Evolutionary conservation across 2,797 vertebrate species (phyloP), one percentile per base, ranked within the genome.

Genomic region (Knipowitschia caucasica): DNA sequence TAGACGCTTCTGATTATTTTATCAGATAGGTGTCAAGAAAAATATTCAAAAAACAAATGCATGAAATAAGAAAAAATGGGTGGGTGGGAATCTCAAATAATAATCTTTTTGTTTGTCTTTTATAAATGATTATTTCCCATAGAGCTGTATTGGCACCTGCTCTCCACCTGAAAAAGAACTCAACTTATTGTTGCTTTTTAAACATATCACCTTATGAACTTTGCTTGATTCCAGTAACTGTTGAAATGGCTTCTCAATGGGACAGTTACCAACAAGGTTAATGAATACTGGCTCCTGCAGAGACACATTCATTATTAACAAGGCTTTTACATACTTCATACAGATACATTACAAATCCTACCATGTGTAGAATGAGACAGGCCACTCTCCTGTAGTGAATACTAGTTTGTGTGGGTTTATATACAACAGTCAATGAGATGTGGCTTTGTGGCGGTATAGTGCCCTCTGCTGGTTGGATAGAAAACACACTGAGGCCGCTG

Each of bases 181-280:
- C n/a, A n/a, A n/a, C n/a, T n/a, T n/a, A n/a, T n/a, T n/a, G n/a
- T n/a, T n/a, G 35, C 18, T 17, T 4, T 36, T 38, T 9, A 33
- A 23, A 21, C 7, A 40, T 23, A 15, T 35, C 54, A 89, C 83
- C 84, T 84, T 50, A 9, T 77, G 63, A 4, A 4, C 2, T 4
- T 88, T 50, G 57, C 80, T 61, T 54, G 89, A 81, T 65, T 94
- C 90, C 46, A 63, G 52, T 52, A 91, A 93, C 43, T 90, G 88
- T 33, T 59, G 75, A 43, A 59, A 75, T 23, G 30, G 29, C 46
- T 3, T 33, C 56, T 92, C 90, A 8, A 94, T 92, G 75, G 93
- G 92, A 76, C 95, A 98, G 56, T 94, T 96, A 50, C 96, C 97
- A 57, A 96, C 88, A 73, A 99, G 69, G 66, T 97, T 92, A 71